phyloP scores from a whole-genome alignment of 23 tunicate genomes.

The Styela plicata region DNA sequence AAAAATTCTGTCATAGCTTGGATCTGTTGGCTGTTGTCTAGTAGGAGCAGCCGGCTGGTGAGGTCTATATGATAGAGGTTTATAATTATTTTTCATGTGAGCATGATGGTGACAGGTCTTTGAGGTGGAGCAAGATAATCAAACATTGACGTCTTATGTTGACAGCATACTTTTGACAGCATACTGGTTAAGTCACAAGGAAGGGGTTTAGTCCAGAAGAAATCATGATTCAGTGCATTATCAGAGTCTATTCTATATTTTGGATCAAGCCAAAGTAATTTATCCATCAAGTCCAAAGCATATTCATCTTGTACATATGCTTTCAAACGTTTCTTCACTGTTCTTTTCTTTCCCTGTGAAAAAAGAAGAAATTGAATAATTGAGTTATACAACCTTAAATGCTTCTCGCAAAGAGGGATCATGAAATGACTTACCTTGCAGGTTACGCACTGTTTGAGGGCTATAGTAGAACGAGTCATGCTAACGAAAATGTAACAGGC shows the following conservation, averaged over 20 bases:
- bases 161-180: no score
- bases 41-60: conserved; percentile 36
- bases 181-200: conserved; percentile 74
- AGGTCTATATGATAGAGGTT: no score
- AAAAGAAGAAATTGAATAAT: no score
- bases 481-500: no score
- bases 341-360: conserved; percentile 58
- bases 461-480: no score
- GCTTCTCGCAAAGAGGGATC: no score
- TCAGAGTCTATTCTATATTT: conserved; percentile 93
- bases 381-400: no score
- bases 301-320: conserved; percentile 80
- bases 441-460: no score
- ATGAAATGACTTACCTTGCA: no score
- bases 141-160: conserved; percentile 92
- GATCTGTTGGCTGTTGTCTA: conserved; percentile 82
- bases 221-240: conserved; percentile 95
- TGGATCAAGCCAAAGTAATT: conserved; percentile 81
- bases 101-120: conserved; percentile 38
- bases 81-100: conserved; percentile 29
- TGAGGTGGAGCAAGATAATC: conserved; percentile 95
- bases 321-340: conserved; percentile 81
- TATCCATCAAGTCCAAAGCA: conserved; percentile 92
- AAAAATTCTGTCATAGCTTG: conserved; percentile 86
- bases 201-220: conserved; percentile 98